These are phyloP conservation scores for Cairina moschata DNA, from an alignment of 2,113 vertebrate species.

Conservation along the genomic window DNA sequence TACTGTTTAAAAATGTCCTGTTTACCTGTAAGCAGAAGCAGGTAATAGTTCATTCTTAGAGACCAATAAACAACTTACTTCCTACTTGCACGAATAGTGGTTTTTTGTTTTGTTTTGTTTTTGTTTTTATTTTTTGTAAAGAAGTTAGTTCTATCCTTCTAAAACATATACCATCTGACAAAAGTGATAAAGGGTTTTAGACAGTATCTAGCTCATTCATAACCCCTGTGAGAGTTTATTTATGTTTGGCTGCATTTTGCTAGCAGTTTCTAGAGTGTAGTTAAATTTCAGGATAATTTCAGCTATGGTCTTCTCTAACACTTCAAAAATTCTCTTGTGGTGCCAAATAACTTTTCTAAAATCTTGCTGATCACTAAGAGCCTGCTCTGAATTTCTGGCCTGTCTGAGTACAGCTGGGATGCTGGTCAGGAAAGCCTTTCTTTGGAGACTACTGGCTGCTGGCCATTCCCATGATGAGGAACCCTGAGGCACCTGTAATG, in stretches of 20 bases:
- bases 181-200: not conserved
- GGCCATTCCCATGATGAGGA: not conserved
- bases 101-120: not conserved
- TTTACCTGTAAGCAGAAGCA: not conserved
- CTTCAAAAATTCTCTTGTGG: not conserved
- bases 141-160: not conserved
- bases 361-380: not conserved
- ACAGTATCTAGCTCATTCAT: not conserved
- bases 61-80: not conserved
- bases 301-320: not conserved
- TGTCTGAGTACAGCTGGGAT: not conserved
- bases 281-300: not conserved
- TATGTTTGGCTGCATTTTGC: not conserved
- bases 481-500: not conserved
- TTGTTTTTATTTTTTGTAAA: not conserved
- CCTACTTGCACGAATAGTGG: not conserved
- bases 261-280: not conserved
- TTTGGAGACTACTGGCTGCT: not conserved
- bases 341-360: not conserved
- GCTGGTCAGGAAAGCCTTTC: not conserved
- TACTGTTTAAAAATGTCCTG: not conserved
- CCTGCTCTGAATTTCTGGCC: not conserved
- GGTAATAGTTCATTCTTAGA: not conserved
- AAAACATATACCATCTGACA: not conserved
- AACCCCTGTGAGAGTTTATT: not conserved